Evolutionary conservation across 1,140 invertebrate genomes (phyloP).

Genomic region (Penaeus japonicus): DNA sequence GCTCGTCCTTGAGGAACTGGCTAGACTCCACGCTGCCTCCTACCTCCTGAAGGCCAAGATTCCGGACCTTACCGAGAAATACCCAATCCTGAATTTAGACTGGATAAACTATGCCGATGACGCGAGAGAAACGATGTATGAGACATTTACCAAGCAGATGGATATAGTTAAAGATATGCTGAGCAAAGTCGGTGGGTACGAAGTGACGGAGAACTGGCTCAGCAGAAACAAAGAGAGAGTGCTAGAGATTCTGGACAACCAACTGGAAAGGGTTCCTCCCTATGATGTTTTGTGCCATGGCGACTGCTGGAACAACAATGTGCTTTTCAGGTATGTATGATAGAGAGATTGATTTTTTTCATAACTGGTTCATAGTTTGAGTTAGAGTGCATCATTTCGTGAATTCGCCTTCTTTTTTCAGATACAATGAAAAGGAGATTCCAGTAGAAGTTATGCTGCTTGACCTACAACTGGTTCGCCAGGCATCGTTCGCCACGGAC

Average conservation of each 20-base stretch:
- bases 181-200: not conserved
- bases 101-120: not conserved
- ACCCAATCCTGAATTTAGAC: not conserved
- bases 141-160: not conserved
- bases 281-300: not conserved
- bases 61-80: not conserved
- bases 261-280: not conserved
- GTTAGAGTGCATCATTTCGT: not conserved
- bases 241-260: not conserved
- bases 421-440: conserved; percentile 1
- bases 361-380: not conserved
- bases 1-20: conserved; percentile 10
- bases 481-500: not conserved
- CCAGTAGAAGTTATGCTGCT: conserved; percentile 11
- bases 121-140: not conserved
- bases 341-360: not conserved
- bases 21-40: conserved; percentile 33
- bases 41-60: not conserved
- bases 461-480: not conserved
- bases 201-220: not conserved
- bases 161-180: not conserved
- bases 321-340: not conserved
- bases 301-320: not conserved
- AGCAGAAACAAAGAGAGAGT: not conserved
- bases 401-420: not conserved